phyloP scores from a whole-genome alignment of 2,888 invertebrate genomes.

The Machimus rusticus region DNA sequence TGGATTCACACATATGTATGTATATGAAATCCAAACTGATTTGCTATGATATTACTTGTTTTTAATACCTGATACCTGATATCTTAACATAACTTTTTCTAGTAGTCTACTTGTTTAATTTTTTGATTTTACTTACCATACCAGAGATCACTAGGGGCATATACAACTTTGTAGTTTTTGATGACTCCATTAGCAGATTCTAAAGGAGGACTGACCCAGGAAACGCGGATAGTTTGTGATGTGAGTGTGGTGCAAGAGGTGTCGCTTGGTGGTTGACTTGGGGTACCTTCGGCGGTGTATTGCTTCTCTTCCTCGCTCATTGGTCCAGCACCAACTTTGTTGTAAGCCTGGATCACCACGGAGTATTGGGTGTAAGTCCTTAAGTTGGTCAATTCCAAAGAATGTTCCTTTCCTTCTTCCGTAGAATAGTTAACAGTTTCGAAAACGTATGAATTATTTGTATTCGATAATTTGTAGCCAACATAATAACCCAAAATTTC shows the following conservation, averaged over 20 bases:
- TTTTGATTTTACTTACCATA: conserved; percentile 73
- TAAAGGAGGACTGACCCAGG: conserved; percentile 93
- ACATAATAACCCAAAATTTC: conserved; percentile 91
- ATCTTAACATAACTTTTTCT: no score
- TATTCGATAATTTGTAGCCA: conserved; percentile 84
- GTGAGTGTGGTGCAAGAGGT: conserved; percentile 92
- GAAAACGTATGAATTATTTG: conserved; percentile 86
- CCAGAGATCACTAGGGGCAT: conserved; percentile 91
- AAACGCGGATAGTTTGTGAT: conserved; percentile 91
- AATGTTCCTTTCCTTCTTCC: conserved; percentile 91
- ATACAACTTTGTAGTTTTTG: conserved; percentile 94
- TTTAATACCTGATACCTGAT: no score
- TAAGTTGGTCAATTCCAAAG: conserved; percentile 79
- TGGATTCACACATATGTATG: no score
- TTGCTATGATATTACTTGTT: no score
- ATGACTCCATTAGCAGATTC: conserved; percentile 93
- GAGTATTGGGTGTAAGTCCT: conserved; percentile 95
- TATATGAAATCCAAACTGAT: no score
- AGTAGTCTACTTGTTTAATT: neutral
- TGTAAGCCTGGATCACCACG: conserved; percentile 95
- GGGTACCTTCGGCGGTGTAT: conserved; percentile 93
- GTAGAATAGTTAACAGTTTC: conserved; percentile 92
- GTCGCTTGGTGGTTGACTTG: conserved; percentile 90
- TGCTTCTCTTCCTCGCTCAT: conserved; percentile 87
- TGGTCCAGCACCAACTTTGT: conserved; percentile 92